These are phyloP conservation scores for Sebastes dallii DNA, from an alignment of 2,797 vertebrate species.

Conservation along the genomic window DNA sequence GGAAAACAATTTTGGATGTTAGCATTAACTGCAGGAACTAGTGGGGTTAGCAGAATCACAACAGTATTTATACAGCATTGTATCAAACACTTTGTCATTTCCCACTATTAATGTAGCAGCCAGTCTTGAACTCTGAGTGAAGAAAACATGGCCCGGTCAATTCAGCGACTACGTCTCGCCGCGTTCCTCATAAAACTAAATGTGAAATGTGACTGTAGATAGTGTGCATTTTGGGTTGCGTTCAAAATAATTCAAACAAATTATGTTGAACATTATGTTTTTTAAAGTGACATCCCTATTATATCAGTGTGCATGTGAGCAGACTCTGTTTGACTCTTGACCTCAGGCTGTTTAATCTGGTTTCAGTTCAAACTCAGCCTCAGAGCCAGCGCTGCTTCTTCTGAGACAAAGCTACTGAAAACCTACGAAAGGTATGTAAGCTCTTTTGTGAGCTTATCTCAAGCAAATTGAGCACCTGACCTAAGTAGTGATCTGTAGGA, in stretches of 20 bases:
- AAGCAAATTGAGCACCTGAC: constrained; percentile 68
- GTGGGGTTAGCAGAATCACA: neutral
- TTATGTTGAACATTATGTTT: neutral
- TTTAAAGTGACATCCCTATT: neutral
- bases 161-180: too few species aligned
- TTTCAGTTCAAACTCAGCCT: neutral
- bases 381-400: neutral
- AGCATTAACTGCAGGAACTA: too few species aligned
- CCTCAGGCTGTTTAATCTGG: constrained; percentile 1
- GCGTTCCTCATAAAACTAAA: neutral
- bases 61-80: neutral
- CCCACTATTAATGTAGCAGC: neutral
- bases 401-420: neutral
- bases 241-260: neutral
- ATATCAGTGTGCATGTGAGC: neutral
- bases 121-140: neutral
- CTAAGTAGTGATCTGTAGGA: constrained; percentile 36
- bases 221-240: neutral
- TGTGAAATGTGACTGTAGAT: neutral
- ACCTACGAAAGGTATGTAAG: neutral
- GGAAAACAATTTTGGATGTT: too few species aligned
- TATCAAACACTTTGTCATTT: neutral
- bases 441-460: constrained; percentile 51
- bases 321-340: neutral
- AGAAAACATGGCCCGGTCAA: too few species aligned